Base-by-base conservation (phyloP, 53 echinoderm and acorn worm genomes). In the Echinometra lucunter region DNA sequence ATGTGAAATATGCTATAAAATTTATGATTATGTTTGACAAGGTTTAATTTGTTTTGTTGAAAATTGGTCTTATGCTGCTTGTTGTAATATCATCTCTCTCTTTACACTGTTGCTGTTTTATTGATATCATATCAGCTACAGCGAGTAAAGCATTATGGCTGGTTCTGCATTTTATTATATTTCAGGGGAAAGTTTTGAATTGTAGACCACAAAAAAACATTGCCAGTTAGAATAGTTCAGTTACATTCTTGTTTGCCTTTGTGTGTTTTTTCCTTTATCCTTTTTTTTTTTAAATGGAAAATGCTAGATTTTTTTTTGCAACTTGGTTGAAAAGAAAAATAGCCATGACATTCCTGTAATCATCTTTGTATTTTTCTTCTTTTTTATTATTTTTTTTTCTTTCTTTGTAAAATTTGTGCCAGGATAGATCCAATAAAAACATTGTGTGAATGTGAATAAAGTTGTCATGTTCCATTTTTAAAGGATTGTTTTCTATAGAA, bases 391-490 rank as follows among this genome's bases (percentile, higher is more conserved):
- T 23, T 6, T 12, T 45, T n/a, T 67, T 67, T 66, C 6, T 91
- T 66, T 67, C 40, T 91, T 44, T 91, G 91, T 69, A 45, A 89
- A 89, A 45, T 45, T 94, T 94, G 94, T 94, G 85, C 94, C 94
- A 94, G 60, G 38, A 94, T 93, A 93, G 93, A 80, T 37, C 57
- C 57, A 80, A 93, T 83, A 83, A 83, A 83, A 72, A 56, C 34
- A 57, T 66, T 94, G 94, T 94, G 94, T 94, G 94, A 85, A 94
- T 94, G 94, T 94, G 85, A 94, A n/a, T 37, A 17, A n/a, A 1
- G 9, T 6, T 85, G n/a, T n/a, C 6, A 1, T 53, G 27, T 75
- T 16, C 70, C 3, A 1, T 42, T 40, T 40, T 23, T 75, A 40
- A 21, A 42, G 30, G 42, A 35, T 78, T 72, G 19, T 21, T 38